Base-by-base conservation (phyloP, 2,113 vertebrate genomes). In the Stigmatopora nigra region DNA sequence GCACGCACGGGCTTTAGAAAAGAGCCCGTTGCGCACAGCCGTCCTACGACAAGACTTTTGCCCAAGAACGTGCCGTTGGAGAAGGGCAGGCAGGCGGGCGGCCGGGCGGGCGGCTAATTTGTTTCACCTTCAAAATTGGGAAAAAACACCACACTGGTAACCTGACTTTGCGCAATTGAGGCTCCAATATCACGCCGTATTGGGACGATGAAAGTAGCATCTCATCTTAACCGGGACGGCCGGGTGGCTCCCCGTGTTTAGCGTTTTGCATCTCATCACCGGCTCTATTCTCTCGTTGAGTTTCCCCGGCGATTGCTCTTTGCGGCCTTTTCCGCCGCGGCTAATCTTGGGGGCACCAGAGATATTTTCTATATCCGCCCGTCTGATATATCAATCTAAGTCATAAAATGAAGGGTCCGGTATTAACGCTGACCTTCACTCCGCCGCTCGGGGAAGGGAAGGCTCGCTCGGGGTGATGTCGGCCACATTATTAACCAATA, bases 361-460 rank as follows among this genome's bases (percentile, higher is more conserved):
- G 19, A 45, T 71, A 68, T 84, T 49, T 9, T 44, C 49, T 61
- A 35, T 52, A 25, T 10, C 15, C 48, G 49, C 48, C 67, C 71
- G 38, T 46, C 70, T 48, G 61, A 31, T 53, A 31, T 69, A 8
- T 69, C 69, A 57, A 72, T 31, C 53, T 25, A 15, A 75, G 80
- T 78, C 68, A 83, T 79, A 82, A 80, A 31, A 80, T 65, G 45
- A 77, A 65, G 20, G 2, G 61, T 53, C 63, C 65, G 64, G 74
- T 75, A 80, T 86, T 80, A 85, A 73, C 64, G 1, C 62, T 84
- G 84, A 88, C 86, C 86, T 88, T 86, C 84, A 71, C 75, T 74
- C 63, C 67, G 70, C 77, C 72, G n/a, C 79, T 70, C 12, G 56
- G 76, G 80, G 70, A 80, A 68, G 77, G 72, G 25, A 31, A 31